phyloP scores from a whole-genome alignment of 1,140 invertebrate genomes.

The Carcinoscorpius rotundicauda region DNA sequence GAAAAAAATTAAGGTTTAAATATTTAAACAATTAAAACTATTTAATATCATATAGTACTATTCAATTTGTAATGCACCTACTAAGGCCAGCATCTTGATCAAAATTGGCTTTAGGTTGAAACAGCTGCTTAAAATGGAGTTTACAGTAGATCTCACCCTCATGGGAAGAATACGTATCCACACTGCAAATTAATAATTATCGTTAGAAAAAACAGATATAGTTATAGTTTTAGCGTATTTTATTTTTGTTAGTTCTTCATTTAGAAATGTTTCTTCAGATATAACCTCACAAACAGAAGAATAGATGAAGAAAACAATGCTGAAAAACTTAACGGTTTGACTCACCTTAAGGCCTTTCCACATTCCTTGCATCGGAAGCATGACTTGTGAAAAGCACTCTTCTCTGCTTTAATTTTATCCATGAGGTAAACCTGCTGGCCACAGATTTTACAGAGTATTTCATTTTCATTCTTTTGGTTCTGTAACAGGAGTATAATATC shows the following conservation, averaged over 20 bases:
- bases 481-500: background rate
- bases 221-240: background rate
- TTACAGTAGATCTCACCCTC: conserved; percentile 79
- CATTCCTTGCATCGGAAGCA: conserved; percentile 84
- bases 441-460: conserved; percentile 55
- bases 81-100: conserved; percentile 37
- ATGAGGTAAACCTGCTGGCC: conserved; percentile 83
- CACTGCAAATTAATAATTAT: conserved; percentile 40
- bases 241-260: background rate
- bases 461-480: conserved; percentile 22
- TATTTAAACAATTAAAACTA: too few species aligned
- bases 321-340: background rate
- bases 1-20: too few species aligned
- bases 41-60: too few species aligned
- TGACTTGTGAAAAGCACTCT: conserved; percentile 73
- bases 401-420: conserved; percentile 82
- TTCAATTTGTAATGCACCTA: conserved; percentile 1
- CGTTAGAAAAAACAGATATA: background rate
- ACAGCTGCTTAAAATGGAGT: conserved; percentile 82
- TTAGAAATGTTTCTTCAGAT: conserved; percentile 1
- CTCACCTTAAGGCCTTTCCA: conserved; percentile 72
- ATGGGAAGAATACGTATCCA: conserved; percentile 80
- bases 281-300: background rate
- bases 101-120: conserved; percentile 72
- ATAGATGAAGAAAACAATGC: conserved; percentile 5